Base-by-base conservation (phyloP, 2,113 vertebrate species). In the Nestor notabilis region DNA sequence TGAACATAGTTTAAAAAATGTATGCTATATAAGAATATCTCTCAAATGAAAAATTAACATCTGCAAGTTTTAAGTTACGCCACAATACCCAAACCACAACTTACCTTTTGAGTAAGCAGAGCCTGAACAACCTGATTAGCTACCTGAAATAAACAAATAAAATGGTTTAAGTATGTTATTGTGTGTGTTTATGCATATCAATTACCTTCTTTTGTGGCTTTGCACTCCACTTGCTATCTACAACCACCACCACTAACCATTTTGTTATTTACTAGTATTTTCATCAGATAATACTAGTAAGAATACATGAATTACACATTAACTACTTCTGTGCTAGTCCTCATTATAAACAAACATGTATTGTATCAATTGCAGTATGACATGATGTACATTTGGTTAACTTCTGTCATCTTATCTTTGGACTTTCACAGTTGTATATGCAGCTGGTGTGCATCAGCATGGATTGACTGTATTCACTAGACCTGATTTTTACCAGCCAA, bases 51-150 rank as follows among this genome's bases (percentile, higher is more conserved):
- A 28, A 49, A 83, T 33, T 33, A 70, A 41, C 17, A 58, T 56
- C 33, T 97, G 75, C 20, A 83, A 81, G 31, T 11, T 94, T 83
- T 66, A 79, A 71, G 83, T 52, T 56, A 77, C 8, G 50, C 21
- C 44, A 87, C 50, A 96, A 90, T 25, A 71, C 41, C 14, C 43
- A 91, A 94, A 89, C 13, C 39, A 50, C 53, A 49, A 88, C 96
- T 94, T 97, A 99, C 99, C 99, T 99, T 99, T 96, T 99, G 99
- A 96, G 99, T 99, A 83, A 99, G 99, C 27, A 99, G 98, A 43
- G 99, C 99, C 95, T 99, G 99, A 80, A 99, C 99, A 25, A 99
- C 99, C 88, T 99, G 99, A 97, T 99, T 99, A 94, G 99, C 99
- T 78, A 99, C 99, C 99, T 99, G 83, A 75, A 98, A 97, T 74